phyloP scores from a whole-genome alignment of 2,888 invertebrate species.

The Brachynemurus nebulosus region DNA sequence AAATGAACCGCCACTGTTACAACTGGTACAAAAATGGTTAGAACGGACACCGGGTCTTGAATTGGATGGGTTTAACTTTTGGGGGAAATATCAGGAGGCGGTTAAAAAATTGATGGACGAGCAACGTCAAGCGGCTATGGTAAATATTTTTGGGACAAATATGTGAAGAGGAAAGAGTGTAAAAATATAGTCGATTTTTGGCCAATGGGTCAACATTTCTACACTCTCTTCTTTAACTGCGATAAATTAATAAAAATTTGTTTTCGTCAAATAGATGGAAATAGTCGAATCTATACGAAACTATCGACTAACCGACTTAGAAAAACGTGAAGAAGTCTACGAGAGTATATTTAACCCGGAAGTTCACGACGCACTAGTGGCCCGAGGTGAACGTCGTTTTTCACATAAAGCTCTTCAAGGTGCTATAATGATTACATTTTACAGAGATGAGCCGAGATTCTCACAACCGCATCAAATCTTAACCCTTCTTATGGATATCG shows the following conservation, averaged over 20 bases:
- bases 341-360: slow-evolving; percentile 77
- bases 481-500: slow-evolving; percentile 92
- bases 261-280: slow-evolving; percentile 43
- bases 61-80: slow-evolving; percentile 76
- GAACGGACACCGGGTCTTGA: slow-evolving; percentile 89
- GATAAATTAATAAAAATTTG: no score
- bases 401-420: slow-evolving; percentile 89
- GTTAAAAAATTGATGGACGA: slow-evolving; percentile 58
- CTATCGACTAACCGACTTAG: slow-evolving; percentile 57
- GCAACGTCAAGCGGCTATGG: slow-evolving; percentile 49
- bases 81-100: slow-evolving; percentile 73
- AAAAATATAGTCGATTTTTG: no score
- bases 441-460: slow-evolving; percentile 93
- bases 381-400: slow-evolving; percentile 77
- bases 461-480: slow-evolving; percentile 95
- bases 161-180: no score
- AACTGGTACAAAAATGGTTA: slow-evolving; percentile 83
- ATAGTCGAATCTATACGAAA: slow-evolving; percentile 45
- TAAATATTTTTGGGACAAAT: slow-evolving; percentile 22
- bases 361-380: slow-evolving; percentile 69
- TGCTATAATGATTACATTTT: slow-evolving; percentile 95
- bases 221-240: slow-evolving; percentile 6
- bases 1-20: slow-evolving; percentile 69
- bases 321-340: slow-evolving; percentile 71
- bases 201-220: no score